Evolutionary conservation across 2,113 vertebrate genomes (phyloP).

Genomic region (Herpetotheres cachinnans): DNA sequence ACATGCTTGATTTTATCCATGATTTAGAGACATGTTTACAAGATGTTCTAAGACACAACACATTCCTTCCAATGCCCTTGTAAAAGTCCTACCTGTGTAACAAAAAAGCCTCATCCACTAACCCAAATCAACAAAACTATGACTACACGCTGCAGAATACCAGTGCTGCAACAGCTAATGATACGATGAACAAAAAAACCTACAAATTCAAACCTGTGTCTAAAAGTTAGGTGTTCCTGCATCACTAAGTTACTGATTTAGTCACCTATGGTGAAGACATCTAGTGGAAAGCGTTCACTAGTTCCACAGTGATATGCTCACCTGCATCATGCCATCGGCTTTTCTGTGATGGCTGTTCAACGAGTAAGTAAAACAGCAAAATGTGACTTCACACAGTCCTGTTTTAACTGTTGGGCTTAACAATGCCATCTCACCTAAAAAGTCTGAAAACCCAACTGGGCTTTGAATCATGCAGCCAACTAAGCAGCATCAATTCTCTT

Average conservation of each 20-base stretch:
- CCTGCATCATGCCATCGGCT: neutral
- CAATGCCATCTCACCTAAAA: neutral
- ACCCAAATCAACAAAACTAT: neutral
- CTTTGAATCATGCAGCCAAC: neutral
- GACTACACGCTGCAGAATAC: neutral
- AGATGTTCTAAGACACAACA: neutral
- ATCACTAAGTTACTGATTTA: neutral
- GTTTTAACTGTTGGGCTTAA: neutral
- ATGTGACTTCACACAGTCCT: neutral
- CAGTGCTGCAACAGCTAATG: neutral
- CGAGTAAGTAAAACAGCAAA: neutral
- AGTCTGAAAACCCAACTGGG: conserved; percentile 9
- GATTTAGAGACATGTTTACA: conserved; percentile 47
- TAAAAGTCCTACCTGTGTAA: neutral
- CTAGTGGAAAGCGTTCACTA: neutral
- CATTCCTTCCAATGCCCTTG: conserved; percentile 11
- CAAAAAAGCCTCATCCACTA: neutral
- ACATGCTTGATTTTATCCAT: conserved; percentile 51
- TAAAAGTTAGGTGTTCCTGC: neutral
- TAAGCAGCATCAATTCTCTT: neutral
- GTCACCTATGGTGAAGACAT: neutral
- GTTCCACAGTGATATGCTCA: neutral
- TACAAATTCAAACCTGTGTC: neutral
- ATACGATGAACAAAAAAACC: neutral
- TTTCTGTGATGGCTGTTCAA: neutral